phyloP scores from a whole-genome alignment of 2,113 vertebrate genomes.

The Pleuronectes platessa region DNA sequence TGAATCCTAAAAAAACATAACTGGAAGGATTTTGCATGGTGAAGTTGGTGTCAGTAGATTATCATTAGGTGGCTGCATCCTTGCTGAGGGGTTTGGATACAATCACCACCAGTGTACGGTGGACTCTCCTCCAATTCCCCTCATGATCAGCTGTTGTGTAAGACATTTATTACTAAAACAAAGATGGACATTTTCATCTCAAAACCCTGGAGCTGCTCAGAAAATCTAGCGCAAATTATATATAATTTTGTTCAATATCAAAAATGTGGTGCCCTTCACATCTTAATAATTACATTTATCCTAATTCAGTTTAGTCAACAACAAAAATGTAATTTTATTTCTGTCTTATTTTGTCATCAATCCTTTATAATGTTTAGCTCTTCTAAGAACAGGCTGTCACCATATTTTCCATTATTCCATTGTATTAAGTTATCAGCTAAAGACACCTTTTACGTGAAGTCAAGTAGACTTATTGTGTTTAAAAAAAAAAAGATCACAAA shows the following conservation, averaged over 20 bases:
- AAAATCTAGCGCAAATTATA: neutral
- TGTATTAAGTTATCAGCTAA: neutral
- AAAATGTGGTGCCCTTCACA: too few relatives aligned
- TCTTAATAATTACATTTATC: too few relatives aligned
- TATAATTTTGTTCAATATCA: too few relatives aligned
- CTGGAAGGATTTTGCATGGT: neutral
- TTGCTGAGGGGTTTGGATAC: neutral
- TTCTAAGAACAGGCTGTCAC: neutral
- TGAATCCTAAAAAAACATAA: slow-evolving; percentile 30
- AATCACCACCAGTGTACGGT: neutral
- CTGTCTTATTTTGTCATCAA: neutral
- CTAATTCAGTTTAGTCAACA: too few relatives aligned
- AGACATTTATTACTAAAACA: slow-evolving; percentile 5
- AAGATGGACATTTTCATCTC: neutral
- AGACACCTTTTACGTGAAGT: neutral
- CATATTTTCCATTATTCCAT: too few relatives aligned
- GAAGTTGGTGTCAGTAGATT: neutral
- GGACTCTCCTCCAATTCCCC: slow-evolving; percentile 21
- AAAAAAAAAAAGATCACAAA: too few relatives aligned
- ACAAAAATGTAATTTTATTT: too few relatives aligned
- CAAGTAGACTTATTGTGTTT: too few relatives aligned
- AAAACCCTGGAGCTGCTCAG: neutral
- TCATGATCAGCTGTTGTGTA: neutral
- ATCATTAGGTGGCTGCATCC: slow-evolving; percentile 8
- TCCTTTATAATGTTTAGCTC: neutral